Conservation (phyloP, 2,113 vertebrate genomes). For the Brevimyrus niger region DNA sequence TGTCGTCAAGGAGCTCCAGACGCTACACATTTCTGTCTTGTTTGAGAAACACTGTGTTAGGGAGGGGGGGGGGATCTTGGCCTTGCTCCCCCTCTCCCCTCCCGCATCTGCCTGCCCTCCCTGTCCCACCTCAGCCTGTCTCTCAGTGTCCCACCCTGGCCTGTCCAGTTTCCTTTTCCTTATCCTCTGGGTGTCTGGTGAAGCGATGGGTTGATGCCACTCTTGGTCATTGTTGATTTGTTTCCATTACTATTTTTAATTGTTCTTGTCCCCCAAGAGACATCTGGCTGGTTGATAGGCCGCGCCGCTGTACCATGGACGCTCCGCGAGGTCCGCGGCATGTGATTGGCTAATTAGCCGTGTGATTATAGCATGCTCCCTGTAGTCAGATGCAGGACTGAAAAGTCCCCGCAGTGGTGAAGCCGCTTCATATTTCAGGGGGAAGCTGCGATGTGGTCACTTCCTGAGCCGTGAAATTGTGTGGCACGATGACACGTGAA, state of each 20-base stretch:
- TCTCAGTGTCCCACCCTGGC: too few relatives aligned
- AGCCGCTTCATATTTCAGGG: neutral
- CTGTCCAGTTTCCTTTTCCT: neutral
- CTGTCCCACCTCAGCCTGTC: too few relatives aligned
- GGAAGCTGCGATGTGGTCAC: neutral
- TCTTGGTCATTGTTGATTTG: neutral
- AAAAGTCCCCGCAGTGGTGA: neutral
- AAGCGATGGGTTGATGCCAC: neutral
- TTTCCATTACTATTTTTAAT: neutral
- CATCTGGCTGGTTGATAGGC: neutral
- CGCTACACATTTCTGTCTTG: too few relatives aligned
- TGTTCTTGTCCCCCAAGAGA: neutral
- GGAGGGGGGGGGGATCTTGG: neutral
- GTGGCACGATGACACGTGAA: neutral
- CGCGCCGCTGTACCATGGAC: neutral
- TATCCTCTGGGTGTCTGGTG: neutral
- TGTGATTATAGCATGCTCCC: neutral
- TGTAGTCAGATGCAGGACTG: neutral
- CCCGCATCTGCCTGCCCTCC: constrained; percentile 7
- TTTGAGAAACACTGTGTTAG: neutral
- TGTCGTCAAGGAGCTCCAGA: too few relatives aligned
- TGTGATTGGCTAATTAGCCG: neutral
- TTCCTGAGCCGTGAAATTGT: neutral
- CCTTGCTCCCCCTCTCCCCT: neutral
- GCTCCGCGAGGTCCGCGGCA: neutral